Conservation (phyloP, 2,113 vertebrate genomes). For the Ceyx melanurus region DNA sequence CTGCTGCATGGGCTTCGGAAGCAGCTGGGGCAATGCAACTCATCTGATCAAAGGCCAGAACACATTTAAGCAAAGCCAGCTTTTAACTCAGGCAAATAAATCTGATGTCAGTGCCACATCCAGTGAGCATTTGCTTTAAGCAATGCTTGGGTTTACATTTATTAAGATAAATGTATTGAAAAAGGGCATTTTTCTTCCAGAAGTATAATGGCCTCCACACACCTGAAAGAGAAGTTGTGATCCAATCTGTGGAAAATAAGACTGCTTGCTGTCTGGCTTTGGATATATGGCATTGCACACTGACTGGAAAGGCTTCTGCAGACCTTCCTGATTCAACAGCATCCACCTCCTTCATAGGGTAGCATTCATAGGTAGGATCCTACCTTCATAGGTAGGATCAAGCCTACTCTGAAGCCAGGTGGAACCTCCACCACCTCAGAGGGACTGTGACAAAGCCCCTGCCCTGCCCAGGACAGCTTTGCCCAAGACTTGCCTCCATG, state of each 20-base stretch:
- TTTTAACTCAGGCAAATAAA: conserved; percentile 33
- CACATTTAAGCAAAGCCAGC: background rate
- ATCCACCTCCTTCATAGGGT: background rate
- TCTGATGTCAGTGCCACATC: background rate
- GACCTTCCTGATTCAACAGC: background rate
- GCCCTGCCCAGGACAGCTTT: background rate
- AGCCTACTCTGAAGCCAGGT: rapidly evolving
- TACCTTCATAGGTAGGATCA: background rate
- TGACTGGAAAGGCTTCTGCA: background rate
- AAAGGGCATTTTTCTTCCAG: background rate
- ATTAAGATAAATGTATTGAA: background rate
- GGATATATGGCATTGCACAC: background rate
- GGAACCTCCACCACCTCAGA: background rate
- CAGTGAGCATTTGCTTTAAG: background rate
- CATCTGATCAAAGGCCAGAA: background rate
- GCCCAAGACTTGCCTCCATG: background rate
- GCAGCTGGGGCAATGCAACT: background rate
- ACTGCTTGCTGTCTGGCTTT: background rate
- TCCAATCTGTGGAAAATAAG: background rate
- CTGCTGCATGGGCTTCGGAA: background rate
- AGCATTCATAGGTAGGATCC: too few relatives aligned
- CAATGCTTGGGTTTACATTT: background rate
- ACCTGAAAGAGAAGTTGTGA: background rate
- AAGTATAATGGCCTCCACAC: background rate
- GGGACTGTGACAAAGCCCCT: background rate